phyloP scores from a whole-genome alignment of 2,888 invertebrate genomes.

The Onchidella celtica region DNA sequence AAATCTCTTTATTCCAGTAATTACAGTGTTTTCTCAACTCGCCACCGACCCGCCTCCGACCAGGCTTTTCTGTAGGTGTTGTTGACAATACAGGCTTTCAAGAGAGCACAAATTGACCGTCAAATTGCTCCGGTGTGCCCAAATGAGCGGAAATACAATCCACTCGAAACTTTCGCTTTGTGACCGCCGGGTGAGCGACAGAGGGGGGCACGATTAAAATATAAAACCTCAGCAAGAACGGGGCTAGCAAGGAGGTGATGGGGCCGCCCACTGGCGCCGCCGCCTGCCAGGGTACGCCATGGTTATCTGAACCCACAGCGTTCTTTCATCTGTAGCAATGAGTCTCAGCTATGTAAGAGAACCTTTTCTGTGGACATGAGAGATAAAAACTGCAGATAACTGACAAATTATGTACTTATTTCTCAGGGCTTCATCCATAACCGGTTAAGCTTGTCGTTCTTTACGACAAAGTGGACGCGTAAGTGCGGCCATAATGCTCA shows the following conservation, averaged over 20 bases:
- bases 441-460: no score
- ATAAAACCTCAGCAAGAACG: conserved; percentile 16
- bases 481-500: no score
- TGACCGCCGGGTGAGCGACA: conserved; percentile 31
- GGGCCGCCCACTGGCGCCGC: conserved; percentile 31
- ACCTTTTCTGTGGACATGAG: no score
- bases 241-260: neutral
- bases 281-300: conserved; percentile 41
- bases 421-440: no score
- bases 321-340: no score
- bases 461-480: no score
- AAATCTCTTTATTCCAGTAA: conserved; percentile 39
- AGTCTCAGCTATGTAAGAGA: no score
- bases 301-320: neutral
- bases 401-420: no score
- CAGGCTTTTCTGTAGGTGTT: conserved; percentile 39
- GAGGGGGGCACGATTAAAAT: conserved; percentile 29
- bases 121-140: conserved; percentile 48
- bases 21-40: conserved; percentile 46
- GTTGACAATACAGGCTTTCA: conserved; percentile 41
- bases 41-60: conserved; percentile 32
- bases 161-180: conserved; percentile 45
- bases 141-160: conserved; percentile 52
- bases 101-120: conserved; percentile 52
- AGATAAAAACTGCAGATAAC: no score